Percentiles rank a stretch among this genome's conserved stretches.
Evolutionary conservation across 1,140 invertebrate genomes (phyloP).

Genomic region (Sarcophaga peregrina): DNA sequence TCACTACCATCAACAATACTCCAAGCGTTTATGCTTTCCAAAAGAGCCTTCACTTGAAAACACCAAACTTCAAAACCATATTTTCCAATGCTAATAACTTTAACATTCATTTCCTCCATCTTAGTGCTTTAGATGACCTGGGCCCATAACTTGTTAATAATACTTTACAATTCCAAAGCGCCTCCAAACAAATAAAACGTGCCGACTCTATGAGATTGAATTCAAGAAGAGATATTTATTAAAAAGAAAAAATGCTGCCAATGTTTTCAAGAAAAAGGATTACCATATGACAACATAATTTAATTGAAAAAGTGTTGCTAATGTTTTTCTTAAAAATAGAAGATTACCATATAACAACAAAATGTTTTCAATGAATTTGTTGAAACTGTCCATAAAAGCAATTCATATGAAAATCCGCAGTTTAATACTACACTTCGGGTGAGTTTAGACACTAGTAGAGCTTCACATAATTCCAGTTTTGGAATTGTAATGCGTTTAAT

Average conservation of each 20-base stretch:
- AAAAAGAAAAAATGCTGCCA: too few relatives aligned
- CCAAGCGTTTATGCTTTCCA: not conserved
- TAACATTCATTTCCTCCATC: not conserved
- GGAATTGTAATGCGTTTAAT: not conserved
- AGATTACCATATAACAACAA: too few relatives aligned
- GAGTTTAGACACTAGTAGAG: not conserved
- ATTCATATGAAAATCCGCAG: not conserved
- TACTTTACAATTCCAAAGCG: too few relatives aligned
- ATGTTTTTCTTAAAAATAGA: too few relatives aligned
- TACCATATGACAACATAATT: too few relatives aligned
- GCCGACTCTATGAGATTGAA: too few relatives aligned
- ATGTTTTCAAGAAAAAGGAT: too few relatives aligned
- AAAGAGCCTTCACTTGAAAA: not conserved
- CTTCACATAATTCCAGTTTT: not conserved
- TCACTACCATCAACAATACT: too few relatives aligned
- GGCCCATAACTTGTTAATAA: not conserved
- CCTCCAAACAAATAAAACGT: too few relatives aligned
- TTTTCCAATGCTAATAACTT: not conserved
- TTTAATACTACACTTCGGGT: not conserved
- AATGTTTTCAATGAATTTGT: constrained; percentile 55
- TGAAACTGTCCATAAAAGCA: constrained; percentile 46
- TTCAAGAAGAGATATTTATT: too few relatives aligned
- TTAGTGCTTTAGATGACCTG: not conserved
- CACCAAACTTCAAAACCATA: constrained; percentile 12
- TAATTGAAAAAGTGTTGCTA: too few relatives aligned